Percentiles rank a stretch among this genome's conserved stretches.
These are phyloP conservation scores for Brassicogethes aeneus DNA, from an alignment of 2,888 invertebrate genomes.

Conservation along the genomic window DNA sequence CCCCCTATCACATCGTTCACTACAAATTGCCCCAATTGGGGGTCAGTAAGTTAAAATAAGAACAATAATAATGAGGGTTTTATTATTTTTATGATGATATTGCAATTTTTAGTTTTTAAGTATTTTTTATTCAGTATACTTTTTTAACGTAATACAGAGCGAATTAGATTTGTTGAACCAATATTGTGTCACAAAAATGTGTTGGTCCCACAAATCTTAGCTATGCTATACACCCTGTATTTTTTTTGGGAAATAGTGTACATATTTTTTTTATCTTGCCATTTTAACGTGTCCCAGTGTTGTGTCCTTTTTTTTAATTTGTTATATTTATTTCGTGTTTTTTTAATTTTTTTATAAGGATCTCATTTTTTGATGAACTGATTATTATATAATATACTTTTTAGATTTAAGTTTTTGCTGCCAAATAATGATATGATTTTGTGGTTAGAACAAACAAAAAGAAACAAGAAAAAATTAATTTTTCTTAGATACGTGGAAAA, in stretches of 20 bases:
- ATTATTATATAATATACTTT: conserved; percentile 10
- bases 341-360: conserved; percentile 12
- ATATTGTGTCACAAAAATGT: too few species aligned
- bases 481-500: conserved; percentile 6
- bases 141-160: not conserved
- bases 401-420: conserved; percentile 19
- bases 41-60: conserved; percentile 42
- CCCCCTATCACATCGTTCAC: conserved; percentile 69
- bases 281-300: too few species aligned
- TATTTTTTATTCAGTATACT: not conserved
- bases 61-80: conserved; percentile 1
- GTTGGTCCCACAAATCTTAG: too few species aligned
- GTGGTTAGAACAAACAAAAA: conserved; percentile 8
- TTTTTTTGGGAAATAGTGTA: not conserved
- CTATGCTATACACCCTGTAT: conserved; percentile 2
- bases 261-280: too few species aligned
- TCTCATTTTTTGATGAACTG: conserved; percentile 10
- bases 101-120: not conserved
- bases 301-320: not conserved
- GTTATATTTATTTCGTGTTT: conserved; percentile 8
- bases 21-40: conserved; percentile 60
- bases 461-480: conserved; percentile 3
- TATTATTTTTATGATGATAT: not conserved
- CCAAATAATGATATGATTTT: conserved; percentile 16
- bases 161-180: too few species aligned